Evolutionary conservation across 1,140 invertebrate genomes (phyloP), one percentile per base, ranked within the genome.

Genomic region (Drosophila seguyi): DNA sequence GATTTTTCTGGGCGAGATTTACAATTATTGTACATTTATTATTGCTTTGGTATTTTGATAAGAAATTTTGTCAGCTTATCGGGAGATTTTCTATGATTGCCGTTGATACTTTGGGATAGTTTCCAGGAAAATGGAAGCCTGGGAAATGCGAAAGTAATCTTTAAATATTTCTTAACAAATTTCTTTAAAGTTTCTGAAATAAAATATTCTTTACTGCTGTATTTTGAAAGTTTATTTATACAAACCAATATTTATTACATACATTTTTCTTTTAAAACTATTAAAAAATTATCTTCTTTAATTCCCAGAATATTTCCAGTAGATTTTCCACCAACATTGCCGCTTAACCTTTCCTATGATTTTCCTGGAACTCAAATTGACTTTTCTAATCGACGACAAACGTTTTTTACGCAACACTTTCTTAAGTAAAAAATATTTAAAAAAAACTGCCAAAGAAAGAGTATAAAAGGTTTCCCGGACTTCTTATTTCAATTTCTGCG

Each of bases 51-150:
- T 72, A 58, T 72, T 72, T 72, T 72, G 66, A 72, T 72, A 76
- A 29, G 29, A 66, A 41, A 56, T 74, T 56, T 74, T 57, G 60
- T 55, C 38, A 44, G 60, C 71, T 74, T 74, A 55, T 74, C 63
- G 41, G 14, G 6, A 34, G 22, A 29, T 50, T 48, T 55, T 57
- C 78, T 67, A 82, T 75, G 42, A 67, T 68, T 44, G 25, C 13
- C 31, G 4, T 18, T 56, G 48, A 27, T 20, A 42, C 16, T 65
- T 13, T 22, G n/a, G 13, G 6, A 0, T 1, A 13, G 7, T 41
- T 71, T 58, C 44, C 7, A 1, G 8, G 11, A 47, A 59, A 56
- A 63, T 25, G 10, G 1, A 44, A 14, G n/a, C 4, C 29, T 22
- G 13, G 13, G 31, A 53, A 52, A 36, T 2, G 5, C 7, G 7